Base-by-base conservation (phyloP, 2,113 vertebrate genomes). In the Eptesicus fuscus region DNA sequence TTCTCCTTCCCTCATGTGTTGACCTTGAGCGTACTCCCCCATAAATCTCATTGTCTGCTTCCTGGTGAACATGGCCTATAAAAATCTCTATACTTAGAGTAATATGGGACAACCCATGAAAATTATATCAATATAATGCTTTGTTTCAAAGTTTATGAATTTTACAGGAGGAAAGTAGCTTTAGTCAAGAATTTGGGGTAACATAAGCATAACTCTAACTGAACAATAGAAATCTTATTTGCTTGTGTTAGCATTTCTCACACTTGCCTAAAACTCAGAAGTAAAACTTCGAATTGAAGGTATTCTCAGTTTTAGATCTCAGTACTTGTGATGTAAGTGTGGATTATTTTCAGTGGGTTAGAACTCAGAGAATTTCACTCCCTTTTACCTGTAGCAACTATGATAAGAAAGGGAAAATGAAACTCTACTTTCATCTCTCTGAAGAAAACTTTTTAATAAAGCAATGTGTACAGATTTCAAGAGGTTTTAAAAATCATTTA, bases 371-470 rank as follows among this genome's bases (percentile, higher is more conserved):
- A 83, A 87, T 42, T 83, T 90, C 40, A 71, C 82, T 83, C 32
- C 40, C 32, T 89, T 89, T 90, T 93, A 22, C 35, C 4, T 5
- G 5, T 16, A 51, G 3, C 1, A 80, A 51, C 3, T 88, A 56
- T 2, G 37, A 5, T 80, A 47, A 76, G 18, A 92, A 71, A 47
- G 14, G 37, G 11, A 40, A 89, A 83, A 79, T 40, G n/a, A 67
- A 86, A 77, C 37, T 74, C 30, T 83, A 47, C 17, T 94, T 76
- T 80, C 30, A 88, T 44, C 28, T 71, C 53, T 91, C 32, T 83
- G 35, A 91, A 83, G 56, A 67, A 95, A 94, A 88, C 47, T 88
- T 90, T 23, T 44, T 47, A 53, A 51, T 65, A 84, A 95, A 67
- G 5, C 20, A 93, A n/a, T 67, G 10, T 88, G 51, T 88, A 32